phyloP scores from a whole-genome alignment of 2,888 invertebrate genomes.

The Lordiphosa fenestrarum region DNA sequence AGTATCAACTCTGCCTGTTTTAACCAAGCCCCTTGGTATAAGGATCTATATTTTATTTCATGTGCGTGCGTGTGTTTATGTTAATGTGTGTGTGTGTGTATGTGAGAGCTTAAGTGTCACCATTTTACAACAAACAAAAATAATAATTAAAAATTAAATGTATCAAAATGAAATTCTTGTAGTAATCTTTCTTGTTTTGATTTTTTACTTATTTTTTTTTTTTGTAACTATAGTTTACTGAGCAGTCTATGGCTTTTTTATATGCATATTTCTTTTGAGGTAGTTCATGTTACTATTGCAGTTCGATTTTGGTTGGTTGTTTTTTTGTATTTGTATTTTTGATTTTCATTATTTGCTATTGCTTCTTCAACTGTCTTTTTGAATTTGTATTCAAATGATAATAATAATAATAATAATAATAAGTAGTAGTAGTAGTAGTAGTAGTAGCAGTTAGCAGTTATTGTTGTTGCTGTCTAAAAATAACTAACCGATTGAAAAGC shows the following conservation, averaged over 20 bases:
- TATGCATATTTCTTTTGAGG: conserved; percentile 70
- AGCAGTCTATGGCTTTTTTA: conserved; percentile 68
- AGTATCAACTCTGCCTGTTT: too few relatives aligned
- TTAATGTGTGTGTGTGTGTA: conserved; percentile 9
- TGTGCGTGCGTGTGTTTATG: too few relatives aligned
- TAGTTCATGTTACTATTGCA: conserved; percentile 80
- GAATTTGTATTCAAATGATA: conserved; percentile 27
- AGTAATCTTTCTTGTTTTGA: conserved; percentile 10
- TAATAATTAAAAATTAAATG: conserved; percentile 5
- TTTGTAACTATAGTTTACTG: conserved; percentile 31
- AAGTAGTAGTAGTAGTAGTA: conserved; percentile 20
- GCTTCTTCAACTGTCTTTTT: conserved; percentile 27
- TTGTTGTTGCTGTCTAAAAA: conserved; percentile 7
- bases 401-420: conserved; percentile 26
- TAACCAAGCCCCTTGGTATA: too few relatives aligned
- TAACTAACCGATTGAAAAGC: conserved; percentile 25
- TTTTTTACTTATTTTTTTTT: conserved; percentile 24
- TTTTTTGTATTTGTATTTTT: conserved; percentile 33
- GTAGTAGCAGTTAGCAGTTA: not conserved
- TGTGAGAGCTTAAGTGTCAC: conserved; percentile 44
- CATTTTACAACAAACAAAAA: conserved; percentile 60
- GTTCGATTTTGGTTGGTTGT: conserved; percentile 66
- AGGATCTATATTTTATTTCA: too few relatives aligned
- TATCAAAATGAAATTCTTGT: too few relatives aligned
- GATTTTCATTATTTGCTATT: conserved; percentile 45